These are phyloP conservation scores for Patagioenas fasciata DNA, from an alignment of 2,113 vertebrate genomes.

Conservation along the genomic window DNA sequence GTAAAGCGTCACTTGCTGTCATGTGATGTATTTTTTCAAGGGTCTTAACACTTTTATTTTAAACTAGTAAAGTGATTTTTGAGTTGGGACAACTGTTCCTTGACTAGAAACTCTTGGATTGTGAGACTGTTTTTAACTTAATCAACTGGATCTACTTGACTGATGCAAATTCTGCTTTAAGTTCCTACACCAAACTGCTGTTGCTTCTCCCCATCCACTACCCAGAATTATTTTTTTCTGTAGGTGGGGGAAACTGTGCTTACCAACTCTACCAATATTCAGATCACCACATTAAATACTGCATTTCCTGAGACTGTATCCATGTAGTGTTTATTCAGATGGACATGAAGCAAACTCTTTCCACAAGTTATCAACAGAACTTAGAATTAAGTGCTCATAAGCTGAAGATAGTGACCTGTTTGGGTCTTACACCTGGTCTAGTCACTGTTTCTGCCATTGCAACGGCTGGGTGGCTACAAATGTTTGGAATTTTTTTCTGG, in stretches of 20 bases:
- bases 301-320: background rate
- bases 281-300: background rate
- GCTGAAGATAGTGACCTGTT: background rate
- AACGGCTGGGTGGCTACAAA: background rate
- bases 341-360: background rate
- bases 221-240: background rate
- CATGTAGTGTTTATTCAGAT: background rate
- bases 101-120: background rate
- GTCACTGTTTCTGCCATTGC: background rate
- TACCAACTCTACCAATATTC: background rate
- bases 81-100: background rate
- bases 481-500: background rate
- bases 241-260: background rate
- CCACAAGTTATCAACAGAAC: background rate
- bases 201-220: background rate
- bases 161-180: background rate
- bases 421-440: background rate
- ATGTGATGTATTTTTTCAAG: background rate
- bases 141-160: background rate
- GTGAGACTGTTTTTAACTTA: background rate
- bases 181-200: background rate
- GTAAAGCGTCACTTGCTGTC: background rate
- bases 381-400: background rate
- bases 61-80: background rate
- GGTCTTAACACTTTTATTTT: background rate